Base-by-base conservation (phyloP, 2,113 vertebrate species). In the Cynocephalus volans region DNA sequence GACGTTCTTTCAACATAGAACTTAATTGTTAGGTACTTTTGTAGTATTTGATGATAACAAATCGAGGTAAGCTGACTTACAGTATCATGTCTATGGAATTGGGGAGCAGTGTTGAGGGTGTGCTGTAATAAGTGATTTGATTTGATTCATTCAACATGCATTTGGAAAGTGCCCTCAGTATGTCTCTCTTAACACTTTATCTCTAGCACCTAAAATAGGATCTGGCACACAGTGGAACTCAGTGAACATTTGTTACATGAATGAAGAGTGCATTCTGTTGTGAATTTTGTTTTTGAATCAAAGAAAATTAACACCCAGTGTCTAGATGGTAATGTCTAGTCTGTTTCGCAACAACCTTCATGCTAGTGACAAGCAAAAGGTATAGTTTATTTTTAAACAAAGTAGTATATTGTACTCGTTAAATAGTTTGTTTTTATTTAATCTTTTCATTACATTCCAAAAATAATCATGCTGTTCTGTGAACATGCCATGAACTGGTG, bases 391-490 rank as follows among this genome's bases (percentile, higher is more conserved):
- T 83, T 62, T 62, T 81, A 48, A 56, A 56, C 76, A 15, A 33
- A 11, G 41, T 69, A 23, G 67, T 89, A 11, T 36, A 7, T 86
- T 96, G 84, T 90, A 31, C 92, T 84, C 83, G 50, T 67, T 73
- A 82, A 95, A 84, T 15, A 58, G 10, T 72, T 36, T 95, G 56
- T 76, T 83, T 79, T 97, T 10, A 62, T 23, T 90, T 98, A 96
- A 72, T 48, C 70, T 93, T 91, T 83, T 82, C 45, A 17, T 96
- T 96, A 21, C 95, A 64, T 97, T 93, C 52, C 90, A 36, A 2
- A 72, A 97, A 86, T 72, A 41, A 83, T 75, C 80, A 90, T 60
- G 76, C 17, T 28, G 11, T 64, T 89, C 33, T 15, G 19, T 80
- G 48, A 33, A 54, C 41, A 60, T 67, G 50, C 64, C 24, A 69